These are phyloP conservation scores for Dascyllus trimaculatus DNA, from an alignment of 2,113 vertebrate genomes.

Conservation along the genomic window DNA sequence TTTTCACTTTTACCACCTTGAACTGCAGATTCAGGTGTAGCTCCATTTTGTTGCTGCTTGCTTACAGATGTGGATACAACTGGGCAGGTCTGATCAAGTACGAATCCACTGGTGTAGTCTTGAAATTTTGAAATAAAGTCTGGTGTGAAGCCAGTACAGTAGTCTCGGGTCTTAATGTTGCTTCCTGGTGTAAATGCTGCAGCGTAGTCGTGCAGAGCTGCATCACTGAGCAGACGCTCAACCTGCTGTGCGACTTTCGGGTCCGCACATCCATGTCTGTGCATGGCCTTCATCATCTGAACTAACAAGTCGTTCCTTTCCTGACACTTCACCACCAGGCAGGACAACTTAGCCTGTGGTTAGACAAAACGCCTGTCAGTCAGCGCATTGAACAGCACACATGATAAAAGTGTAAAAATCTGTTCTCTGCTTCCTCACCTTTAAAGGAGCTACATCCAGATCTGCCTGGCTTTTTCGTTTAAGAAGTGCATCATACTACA, in stretches of 20 bases:
- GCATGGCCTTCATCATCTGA: conserved; percentile 76
- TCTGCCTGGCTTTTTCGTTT: conserved; percentile 72
- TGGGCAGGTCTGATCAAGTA: conserved; percentile 16
- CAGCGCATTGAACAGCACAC: neutral
- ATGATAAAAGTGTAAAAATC: neutral
- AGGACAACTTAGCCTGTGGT: conserved; percentile 83
- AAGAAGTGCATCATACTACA: conserved; percentile 84
- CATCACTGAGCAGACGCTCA: conserved; percentile 78
- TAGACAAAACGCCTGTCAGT: conserved; percentile 42
- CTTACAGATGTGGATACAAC: neutral
- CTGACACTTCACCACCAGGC: conserved; percentile 86
- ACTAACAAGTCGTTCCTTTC: conserved; percentile 85
- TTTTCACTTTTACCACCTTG: conserved; percentile 20
- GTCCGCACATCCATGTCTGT: conserved; percentile 54
- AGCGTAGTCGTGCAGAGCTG: conserved; percentile 78
- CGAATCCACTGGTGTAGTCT: conserved; percentile 44
- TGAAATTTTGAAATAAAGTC: conserved; percentile 40
- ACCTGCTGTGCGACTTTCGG: conserved; percentile 72
- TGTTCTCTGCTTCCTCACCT: conserved; percentile 77
- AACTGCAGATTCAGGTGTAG: neutral
- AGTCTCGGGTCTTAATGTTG: neutral
- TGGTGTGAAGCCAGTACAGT: conserved; percentile 6
- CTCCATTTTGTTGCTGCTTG: conserved; percentile 8
- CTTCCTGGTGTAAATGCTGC: conserved; percentile 48
- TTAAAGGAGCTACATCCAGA: conserved; percentile 82